Evolutionary conservation across 2,797 vertebrate species (phyloP).

Genomic region (Gymnothorax reevesii): DNA sequence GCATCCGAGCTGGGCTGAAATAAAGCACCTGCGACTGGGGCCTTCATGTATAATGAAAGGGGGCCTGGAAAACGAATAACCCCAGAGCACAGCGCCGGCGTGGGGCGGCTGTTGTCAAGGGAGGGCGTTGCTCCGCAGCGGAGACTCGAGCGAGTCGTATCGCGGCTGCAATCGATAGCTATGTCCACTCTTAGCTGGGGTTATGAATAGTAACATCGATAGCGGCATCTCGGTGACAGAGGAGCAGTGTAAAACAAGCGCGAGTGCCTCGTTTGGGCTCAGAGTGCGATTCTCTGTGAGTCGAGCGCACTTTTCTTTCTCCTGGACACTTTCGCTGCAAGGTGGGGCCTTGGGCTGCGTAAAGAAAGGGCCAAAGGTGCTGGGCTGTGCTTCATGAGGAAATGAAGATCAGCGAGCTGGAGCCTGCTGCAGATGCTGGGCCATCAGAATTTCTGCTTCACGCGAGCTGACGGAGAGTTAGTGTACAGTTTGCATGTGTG

Average conservation of each 20-base stretch:
- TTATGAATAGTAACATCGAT: constrained; percentile 27
- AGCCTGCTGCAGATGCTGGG: not conserved
- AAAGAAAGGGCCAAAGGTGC: not conserved
- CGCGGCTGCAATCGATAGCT: constrained; percentile 14
- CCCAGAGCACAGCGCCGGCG: not conserved
- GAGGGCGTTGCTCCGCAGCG: not conserved
- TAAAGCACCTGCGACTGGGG: not conserved
- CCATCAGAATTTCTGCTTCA: not conserved
- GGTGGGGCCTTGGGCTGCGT: not conserved
- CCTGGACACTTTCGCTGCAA: not conserved
- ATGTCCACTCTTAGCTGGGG: constrained; percentile 12
- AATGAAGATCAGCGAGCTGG: too few species aligned
- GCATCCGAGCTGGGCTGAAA: not conserved
- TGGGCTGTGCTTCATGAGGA: not conserved
- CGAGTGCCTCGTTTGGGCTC: not conserved
- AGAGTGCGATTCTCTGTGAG: too few species aligned
- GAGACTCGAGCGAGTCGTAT: not conserved
- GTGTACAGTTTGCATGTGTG: not conserved
- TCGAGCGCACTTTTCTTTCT: not conserved
- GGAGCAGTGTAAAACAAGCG: not conserved
- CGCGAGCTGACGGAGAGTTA: not conserved
- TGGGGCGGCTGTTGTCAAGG: not conserved
- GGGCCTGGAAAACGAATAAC: not conserved
- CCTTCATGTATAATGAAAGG: not conserved
- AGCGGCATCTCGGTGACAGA: not conserved